These are phyloP conservation scores for Achroia grisella DNA, from an alignment of 1,140 invertebrate species.

Conservation along the genomic window DNA sequence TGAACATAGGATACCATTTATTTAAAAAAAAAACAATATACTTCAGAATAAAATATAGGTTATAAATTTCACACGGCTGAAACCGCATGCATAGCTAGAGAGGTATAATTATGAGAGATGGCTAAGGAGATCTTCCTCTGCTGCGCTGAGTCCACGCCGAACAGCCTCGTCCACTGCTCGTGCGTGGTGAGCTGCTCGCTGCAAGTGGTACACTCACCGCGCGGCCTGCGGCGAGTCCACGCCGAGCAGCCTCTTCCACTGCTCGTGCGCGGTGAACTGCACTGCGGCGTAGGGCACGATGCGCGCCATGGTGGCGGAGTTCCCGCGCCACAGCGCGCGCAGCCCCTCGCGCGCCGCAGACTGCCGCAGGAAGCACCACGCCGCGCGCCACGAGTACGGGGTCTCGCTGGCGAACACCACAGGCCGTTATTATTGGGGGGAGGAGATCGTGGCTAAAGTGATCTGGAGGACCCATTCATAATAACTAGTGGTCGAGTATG, in stretches of 20 bases:
- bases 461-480: too few relatives aligned
- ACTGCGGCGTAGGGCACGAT: constrained; percentile 98
- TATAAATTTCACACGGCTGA: too few relatives aligned
- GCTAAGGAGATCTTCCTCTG: neutral
- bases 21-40: too few relatives aligned
- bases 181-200: constrained; percentile 95
- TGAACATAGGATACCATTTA: too few relatives aligned
- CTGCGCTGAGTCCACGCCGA: constrained; percentile 81
- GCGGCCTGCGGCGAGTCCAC: constrained; percentile 78
- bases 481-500: too few relatives aligned
- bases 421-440: too few relatives aligned
- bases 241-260: constrained; percentile 90
- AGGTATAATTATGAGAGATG: neutral
- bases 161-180: constrained; percentile 94
- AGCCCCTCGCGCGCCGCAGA: constrained; percentile 85
- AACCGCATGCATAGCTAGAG: too few relatives aligned
- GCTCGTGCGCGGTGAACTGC: constrained; percentile 97
- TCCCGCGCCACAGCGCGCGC: constrained; percentile 93
- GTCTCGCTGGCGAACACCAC: constrained; percentile 77
- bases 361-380: constrained; percentile 83
- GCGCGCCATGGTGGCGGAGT: constrained; percentile 97
- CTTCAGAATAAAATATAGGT: too few relatives aligned
- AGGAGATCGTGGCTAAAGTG: too few relatives aligned
- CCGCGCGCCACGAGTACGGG: constrained; percentile 86
- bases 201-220: constrained; percentile 66